Evolutionary conservation across 2,888 invertebrate species (phyloP), one percentile per base, ranked within the genome.

Genomic region (Mesorhabditis belari): DNA sequence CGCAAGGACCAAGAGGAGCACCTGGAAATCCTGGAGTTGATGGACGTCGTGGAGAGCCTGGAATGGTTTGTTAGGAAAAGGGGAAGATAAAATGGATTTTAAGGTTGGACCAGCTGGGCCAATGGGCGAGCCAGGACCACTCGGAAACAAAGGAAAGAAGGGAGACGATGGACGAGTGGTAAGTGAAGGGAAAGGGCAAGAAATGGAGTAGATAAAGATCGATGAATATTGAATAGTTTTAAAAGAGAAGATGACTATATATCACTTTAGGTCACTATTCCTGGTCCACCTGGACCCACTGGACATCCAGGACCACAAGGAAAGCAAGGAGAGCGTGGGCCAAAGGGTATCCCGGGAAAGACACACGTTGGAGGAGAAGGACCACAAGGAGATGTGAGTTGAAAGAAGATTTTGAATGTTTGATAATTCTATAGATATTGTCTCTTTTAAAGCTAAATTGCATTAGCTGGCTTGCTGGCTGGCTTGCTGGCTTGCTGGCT

Each of bases 41-140:
- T 60, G 79, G 79, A 66, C 62, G 69, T 61, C 73, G 76, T 9
- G 78, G 78, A 64, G 77, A 77, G 53, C 74, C 75, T 35, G 79
- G 79, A 57, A 80, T 79, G 79, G 70, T 67, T 21, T n/a, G n/a
- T 51, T 9, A n/a, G 19, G 21, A 51, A 51, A 17, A 9, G n/a
- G n/a, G 21, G n/a, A 19, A 51, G 12, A 19, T 51, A 21, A 9
- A 12, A 9, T 26, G 25, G 23, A n/a, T 26, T 60, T 65, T 55
- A 53, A 56, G 70, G 44, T 69, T 21, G 79, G 79, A 69, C 74
- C 79, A 49, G 69, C 76, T n/a, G 78, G 78, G 60, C 74, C 74
- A 9, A 63, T 69, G 58, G 76, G 75, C 60, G 66, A 67, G 24
- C 71, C 66, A 19, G 74, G 74, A 62, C 63, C 65, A 55, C 65